phyloP scores from a whole-genome alignment of 2,113 vertebrate species.

The Pan paniscus region DNA sequence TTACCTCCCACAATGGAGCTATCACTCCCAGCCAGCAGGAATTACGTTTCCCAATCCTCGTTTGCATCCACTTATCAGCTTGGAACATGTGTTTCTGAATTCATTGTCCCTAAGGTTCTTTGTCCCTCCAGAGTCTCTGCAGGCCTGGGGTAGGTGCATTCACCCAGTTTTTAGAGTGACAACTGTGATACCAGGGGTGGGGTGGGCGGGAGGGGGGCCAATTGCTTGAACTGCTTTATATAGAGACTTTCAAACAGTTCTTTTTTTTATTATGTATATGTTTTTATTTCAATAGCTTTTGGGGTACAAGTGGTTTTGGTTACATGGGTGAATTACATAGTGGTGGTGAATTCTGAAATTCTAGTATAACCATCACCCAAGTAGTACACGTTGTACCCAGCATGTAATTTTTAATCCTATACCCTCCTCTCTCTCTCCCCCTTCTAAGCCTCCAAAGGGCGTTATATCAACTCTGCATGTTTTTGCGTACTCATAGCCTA shows the following conservation, averaged over 20 bases:
- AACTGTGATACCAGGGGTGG: fast-evolving
- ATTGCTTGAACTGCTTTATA: not conserved
- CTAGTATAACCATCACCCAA: too few relatives aligned
- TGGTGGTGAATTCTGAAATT: too few relatives aligned
- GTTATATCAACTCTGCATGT: too few relatives aligned
- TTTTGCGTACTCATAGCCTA: too few relatives aligned
- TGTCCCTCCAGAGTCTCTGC: not conserved
- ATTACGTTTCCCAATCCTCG: not conserved
- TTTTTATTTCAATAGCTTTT: too few relatives aligned
- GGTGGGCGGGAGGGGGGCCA: fast-evolving
- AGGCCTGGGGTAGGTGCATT: not conserved
- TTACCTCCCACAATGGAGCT: not conserved
- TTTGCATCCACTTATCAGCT: not conserved
- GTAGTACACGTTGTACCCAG: too few relatives aligned
- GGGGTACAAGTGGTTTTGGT: too few relatives aligned
- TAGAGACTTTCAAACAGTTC: not conserved
- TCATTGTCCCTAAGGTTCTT: not conserved
- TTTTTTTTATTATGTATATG: too few relatives aligned
- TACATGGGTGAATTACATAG: too few relatives aligned
- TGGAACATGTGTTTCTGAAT: not conserved
- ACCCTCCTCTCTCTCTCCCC: too few relatives aligned
- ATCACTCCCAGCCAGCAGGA: not conserved
- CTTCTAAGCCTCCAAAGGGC: too few relatives aligned
- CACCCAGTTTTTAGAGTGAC: not conserved
- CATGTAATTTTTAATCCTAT: too few relatives aligned